Evolutionary conservation across 2,888 invertebrate species (phyloP).

Genomic region (Lithophane leautieri): DNA sequence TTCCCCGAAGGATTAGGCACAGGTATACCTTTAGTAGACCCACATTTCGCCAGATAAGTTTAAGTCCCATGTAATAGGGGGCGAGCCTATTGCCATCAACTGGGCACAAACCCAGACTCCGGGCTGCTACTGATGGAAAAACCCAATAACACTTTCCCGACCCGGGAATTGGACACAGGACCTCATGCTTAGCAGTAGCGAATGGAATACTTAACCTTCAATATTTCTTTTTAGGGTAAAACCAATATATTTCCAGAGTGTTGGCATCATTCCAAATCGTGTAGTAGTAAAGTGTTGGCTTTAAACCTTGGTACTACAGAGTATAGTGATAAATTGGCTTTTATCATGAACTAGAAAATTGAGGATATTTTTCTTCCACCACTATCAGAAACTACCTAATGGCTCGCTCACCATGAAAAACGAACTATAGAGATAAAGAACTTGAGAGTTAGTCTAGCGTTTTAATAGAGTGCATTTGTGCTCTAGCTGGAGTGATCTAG

Average conservation of each 20-base stretch:
- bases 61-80: background rate
- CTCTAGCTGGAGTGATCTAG: slow-evolving; percentile 11
- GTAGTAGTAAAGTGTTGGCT: slow-evolving; percentile 14
- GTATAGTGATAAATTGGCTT: slow-evolving; percentile 30
- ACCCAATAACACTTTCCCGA: background rate
- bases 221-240: slow-evolving; percentile 21
- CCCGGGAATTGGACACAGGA: background rate
- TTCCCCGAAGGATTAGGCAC: background rate
- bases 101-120: background rate
- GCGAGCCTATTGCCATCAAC: background rate
- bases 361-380: slow-evolving; percentile 11
- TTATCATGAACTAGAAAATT: slow-evolving; percentile 20
- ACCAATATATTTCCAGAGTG: slow-evolving; percentile 30
- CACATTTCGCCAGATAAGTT: background rate
- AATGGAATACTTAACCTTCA: slow-evolving; percentile 41
- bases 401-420: background rate
- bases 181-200: background rate
- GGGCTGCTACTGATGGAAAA: background rate
- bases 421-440: background rate
- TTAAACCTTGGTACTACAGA: slow-evolving; percentile 8
- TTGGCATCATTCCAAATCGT: slow-evolving; percentile 48
- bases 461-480: background rate
- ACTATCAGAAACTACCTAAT: background rate
- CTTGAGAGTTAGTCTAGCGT: background rate
- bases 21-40: background rate